These are phyloP conservation scores for Engraulis encrasicolus DNA, from an alignment of 2,113 vertebrate genomes.

Conservation along the genomic window DNA sequence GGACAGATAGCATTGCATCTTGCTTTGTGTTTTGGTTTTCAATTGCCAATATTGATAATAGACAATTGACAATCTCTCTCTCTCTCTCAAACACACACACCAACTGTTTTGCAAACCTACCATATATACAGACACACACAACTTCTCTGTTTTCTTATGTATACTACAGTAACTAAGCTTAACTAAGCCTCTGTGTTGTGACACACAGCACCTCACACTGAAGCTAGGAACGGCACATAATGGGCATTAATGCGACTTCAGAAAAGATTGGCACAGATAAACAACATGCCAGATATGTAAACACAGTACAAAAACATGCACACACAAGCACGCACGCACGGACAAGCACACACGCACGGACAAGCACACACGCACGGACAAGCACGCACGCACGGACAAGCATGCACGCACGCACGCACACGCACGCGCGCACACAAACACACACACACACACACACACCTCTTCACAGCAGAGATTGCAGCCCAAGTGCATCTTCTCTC, in stretches of 20 bases:
- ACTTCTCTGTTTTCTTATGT: not conserved
- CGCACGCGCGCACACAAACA: not conserved
- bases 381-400: no score
- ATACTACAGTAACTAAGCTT: no score
- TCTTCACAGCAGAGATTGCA: not conserved
- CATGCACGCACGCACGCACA: constrained; percentile 1
- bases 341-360: not conserved
- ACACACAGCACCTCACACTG: no score
- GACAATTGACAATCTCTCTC: no score
- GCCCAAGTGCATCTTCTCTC: not conserved
- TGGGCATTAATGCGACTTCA: constrained; percentile 2
- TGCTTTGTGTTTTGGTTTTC: no score
- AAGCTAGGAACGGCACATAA: not conserved
- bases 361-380: not conserved
- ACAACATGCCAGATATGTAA: constrained; percentile 21
- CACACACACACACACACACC: not conserved
- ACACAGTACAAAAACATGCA: constrained; percentile 18
- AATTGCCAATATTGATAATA: no score
- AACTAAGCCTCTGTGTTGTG: not conserved
- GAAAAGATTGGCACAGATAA: not conserved
- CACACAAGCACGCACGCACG: not conserved
- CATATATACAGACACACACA: not conserved
- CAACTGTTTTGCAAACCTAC: not conserved
- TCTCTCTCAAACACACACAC: not conserved
- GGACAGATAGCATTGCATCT: no score